phyloP scores from a whole-genome alignment of 2,888 invertebrate genomes.

The Xestia rhomboidea region DNA sequence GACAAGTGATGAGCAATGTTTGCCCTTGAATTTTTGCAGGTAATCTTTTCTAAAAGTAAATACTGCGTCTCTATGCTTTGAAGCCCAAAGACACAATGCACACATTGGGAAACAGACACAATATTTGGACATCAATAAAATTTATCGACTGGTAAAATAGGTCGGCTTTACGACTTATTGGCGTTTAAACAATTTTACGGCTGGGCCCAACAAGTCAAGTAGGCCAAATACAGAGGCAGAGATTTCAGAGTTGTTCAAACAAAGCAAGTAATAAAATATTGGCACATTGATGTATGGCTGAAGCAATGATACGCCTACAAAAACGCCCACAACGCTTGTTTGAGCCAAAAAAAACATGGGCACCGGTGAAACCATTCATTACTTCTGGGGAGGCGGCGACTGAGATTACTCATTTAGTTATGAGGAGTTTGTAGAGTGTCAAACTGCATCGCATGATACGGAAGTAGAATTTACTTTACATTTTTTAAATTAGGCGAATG shows the following conservation, averaged over 20 bases:
- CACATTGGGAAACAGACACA: slow-evolving; percentile 24
- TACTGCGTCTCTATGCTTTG: background rate
- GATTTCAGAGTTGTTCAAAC: slow-evolving; percentile 64
- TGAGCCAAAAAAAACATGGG: slow-evolving; percentile 62
- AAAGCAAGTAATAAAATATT: slow-evolving; percentile 67
- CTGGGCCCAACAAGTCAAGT: slow-evolving; percentile 43
- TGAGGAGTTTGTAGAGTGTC: slow-evolving; percentile 36
- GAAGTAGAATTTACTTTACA: slow-evolving; percentile 13
- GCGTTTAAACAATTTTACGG: slow-evolving; percentile 54
- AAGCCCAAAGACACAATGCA: slow-evolving; percentile 27
- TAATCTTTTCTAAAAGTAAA: slow-evolving; percentile 29
- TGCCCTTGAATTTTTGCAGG: slow-evolving; percentile 16
- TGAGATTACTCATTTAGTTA: slow-evolving; percentile 53
- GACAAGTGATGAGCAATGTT: slow-evolving; percentile 9
- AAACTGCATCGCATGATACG: slow-evolving; percentile 21
- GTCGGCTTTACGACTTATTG: slow-evolving; percentile 60
- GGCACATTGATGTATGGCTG: slow-evolving; percentile 58
- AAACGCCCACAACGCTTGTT: slow-evolving; percentile 60
- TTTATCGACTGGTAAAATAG: slow-evolving; percentile 42
- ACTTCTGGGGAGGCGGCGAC: slow-evolving; percentile 49
- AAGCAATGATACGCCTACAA: slow-evolving; percentile 67
- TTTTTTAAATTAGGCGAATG: slow-evolving; percentile 2
- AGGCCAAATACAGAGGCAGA: slow-evolving; percentile 60
- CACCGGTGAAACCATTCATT: slow-evolving; percentile 48
- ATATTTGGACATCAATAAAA: slow-evolving; percentile 59